Evolutionary conservation across 2,113 vertebrate genomes (phyloP), one percentile per base, ranked within the genome.

Genomic region (Urocynchramus pylzowi): DNA sequence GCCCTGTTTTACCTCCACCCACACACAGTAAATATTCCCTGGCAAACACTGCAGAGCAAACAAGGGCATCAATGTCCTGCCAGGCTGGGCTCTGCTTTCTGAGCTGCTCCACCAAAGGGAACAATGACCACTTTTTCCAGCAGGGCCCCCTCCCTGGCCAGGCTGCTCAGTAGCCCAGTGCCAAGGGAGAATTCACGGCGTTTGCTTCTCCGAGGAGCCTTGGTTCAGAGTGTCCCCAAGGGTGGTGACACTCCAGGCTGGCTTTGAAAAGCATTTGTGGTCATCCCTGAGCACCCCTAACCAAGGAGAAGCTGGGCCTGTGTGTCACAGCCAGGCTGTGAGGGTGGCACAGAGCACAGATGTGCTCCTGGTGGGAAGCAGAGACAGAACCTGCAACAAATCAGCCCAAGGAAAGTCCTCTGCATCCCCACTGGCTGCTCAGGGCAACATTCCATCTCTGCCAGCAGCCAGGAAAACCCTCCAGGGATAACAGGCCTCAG

Each of bases 41-140:
- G 57, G 81, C 24, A 96, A 94, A 94, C 50, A 70, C 64, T 47
- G 71, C 74, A 87, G 82, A 79, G 61, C 87, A 94, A 96, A 93
- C 90, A 85, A 64, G 74, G 85, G 19, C 95, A 96, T 41, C 78
- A 13, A 0, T 28, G 84, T 14, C 84, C 87, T 76, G 65, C 65
- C 57, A 73, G 65, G 19, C 85, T 76, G 49, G 87, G 82, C 69
- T 26, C 79, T 84, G 52, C 7, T 65, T 70, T 60, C 92, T 1
- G 30, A 26, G 57, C 49, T 79, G 74, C 74, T 47, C 57, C 87
- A 69, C 74, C 74, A 75, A 81, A 94, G 23, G 39, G 47, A 91
- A 35, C 77, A 87, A 70, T 47, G 35, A 26, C 13, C 39, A 37
- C 8, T 61, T 74, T 42, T 84, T 60, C 27, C 88, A 70, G 42